Percentiles rank a stretch among this genome's conserved stretches.
Evolutionary conservation across 2,888 invertebrate species (phyloP).

Genomic region (Eurytoma californica): DNA sequence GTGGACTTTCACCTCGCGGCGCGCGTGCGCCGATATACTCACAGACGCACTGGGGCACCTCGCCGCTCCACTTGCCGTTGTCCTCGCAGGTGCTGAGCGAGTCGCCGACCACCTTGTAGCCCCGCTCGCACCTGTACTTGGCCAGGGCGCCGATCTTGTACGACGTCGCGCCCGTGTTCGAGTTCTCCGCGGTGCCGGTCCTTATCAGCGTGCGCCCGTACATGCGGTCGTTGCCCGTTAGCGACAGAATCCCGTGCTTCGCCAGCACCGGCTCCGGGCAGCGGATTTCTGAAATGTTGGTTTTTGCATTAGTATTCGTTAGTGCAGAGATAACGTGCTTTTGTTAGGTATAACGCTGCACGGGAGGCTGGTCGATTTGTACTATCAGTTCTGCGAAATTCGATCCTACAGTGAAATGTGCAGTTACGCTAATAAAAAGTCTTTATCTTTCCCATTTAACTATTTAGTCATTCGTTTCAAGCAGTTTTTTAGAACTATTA

Average conservation of each 20-base stretch:
- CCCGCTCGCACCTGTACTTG: conserved; percentile 92
- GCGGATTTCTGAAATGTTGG: conserved; percentile 83
- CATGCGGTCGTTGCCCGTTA: conserved; percentile 93
- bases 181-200: conserved; percentile 80
- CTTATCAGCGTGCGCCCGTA: conserved; percentile 89
- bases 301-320: not conserved
- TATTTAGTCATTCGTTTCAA: too few relatives aligned
- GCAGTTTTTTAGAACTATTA: too few relatives aligned
- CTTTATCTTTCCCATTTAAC: too few relatives aligned
- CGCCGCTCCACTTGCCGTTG: conserved; percentile 89
- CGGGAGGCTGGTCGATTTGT: too few relatives aligned
- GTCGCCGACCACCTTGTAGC: conserved; percentile 91
- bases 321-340: not conserved
- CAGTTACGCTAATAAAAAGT: too few relatives aligned
- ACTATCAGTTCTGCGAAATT: too few relatives aligned
- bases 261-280: conserved; percentile 90
- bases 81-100: conserved; percentile 91
- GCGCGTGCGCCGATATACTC: conserved; percentile 73
- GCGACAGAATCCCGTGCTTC: conserved; percentile 89
- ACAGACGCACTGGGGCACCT: conserved; percentile 90
- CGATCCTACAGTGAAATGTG: too few relatives aligned
- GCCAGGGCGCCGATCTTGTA: conserved; percentile 91
- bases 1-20: conserved; percentile 59
- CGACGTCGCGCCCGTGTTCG: conserved; percentile 82
- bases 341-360: not conserved